These are phyloP conservation scores for Parazoanthus darwini DNA, from an alignment of 92 coral and sea anemone species.

Conservation along the genomic window DNA sequence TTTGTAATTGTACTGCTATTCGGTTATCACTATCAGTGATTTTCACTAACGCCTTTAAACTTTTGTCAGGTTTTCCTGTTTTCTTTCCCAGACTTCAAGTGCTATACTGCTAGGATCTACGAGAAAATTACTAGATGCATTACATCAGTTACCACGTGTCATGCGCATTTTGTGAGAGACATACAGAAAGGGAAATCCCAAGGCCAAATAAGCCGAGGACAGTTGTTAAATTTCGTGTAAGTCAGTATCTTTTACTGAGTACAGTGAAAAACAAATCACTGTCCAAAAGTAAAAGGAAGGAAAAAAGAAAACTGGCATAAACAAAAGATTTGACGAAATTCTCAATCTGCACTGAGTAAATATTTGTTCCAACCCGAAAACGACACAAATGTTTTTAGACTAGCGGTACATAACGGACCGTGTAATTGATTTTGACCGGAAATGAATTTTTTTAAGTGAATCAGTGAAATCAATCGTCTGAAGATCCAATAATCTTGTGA, in stretches of 20 bases:
- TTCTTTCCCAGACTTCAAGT: too few relatives aligned
- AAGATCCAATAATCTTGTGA: neutral
- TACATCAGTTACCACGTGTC: too few relatives aligned
- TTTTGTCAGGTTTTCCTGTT: too few relatives aligned
- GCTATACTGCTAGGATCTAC: too few relatives aligned
- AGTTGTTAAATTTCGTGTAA: neutral
- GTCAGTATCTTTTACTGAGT: neutral
- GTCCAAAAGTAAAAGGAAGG: neutral
- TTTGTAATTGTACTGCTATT: too few relatives aligned
- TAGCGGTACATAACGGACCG: neutral
- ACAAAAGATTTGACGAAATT: too few relatives aligned
- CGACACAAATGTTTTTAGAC: neutral
- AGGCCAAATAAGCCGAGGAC: neutral
- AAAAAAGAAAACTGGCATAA: too few relatives aligned
- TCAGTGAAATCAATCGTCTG: neutral
- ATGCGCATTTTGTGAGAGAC: neutral
- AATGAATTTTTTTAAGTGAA: neutral
- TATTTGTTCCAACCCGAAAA: too few relatives aligned
- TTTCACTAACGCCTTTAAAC: too few relatives aligned
- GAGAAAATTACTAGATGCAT: too few relatives aligned
- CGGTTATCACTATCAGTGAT: too few relatives aligned
- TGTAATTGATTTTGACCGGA: neutral
- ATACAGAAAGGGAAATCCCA: neutral
- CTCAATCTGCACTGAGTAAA: neutral
- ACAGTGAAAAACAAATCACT: neutral